These are phyloP conservation scores for Ypsolopha sequella DNA, from an alignment of 2,888 invertebrate species.

Conservation along the genomic window DNA sequence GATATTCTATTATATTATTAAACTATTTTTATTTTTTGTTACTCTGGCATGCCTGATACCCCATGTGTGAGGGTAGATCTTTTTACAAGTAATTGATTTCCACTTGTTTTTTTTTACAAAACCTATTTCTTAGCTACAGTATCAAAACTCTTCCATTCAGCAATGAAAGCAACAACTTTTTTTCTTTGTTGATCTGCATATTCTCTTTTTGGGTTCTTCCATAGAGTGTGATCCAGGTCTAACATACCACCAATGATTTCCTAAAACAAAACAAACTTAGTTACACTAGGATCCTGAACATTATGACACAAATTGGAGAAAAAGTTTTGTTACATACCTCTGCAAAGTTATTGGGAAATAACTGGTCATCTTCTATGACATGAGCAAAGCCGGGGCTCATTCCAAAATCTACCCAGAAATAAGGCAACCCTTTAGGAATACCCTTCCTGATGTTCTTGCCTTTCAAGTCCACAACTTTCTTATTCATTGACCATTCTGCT, in stretches of 20 bases:
- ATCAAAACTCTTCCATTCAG: slow-evolving; percentile 79
- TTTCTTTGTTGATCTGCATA: slow-evolving; percentile 80
- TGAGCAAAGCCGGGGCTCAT: slow-evolving; percentile 94
- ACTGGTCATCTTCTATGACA: slow-evolving; percentile 93
- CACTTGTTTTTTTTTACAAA: too few relatives aligned
- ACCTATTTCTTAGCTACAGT: slow-evolving; percentile 41
- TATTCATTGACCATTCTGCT: slow-evolving; percentile 95
- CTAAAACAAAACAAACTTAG: slow-evolving; percentile 37
- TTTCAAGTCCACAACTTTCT: slow-evolving; percentile 76
- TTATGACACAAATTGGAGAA: slow-evolving; percentile 1
- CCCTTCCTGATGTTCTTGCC: slow-evolving; percentile 82
- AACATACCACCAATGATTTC: slow-evolving; percentile 97
- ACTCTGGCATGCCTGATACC: too few relatives aligned
- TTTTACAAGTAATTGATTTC: slow-evolving; percentile 2
- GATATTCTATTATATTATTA: not conserved
- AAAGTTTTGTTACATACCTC: slow-evolving; percentile 69
- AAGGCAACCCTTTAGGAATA: slow-evolving; percentile 94
- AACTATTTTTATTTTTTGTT: not conserved
- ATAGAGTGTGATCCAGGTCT: slow-evolving; percentile 85
- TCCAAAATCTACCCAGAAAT: slow-evolving; percentile 95
- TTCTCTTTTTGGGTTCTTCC: slow-evolving; percentile 87
- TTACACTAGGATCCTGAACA: slow-evolving; percentile 4
- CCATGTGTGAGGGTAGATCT: not conserved
- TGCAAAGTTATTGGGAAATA: slow-evolving; percentile 91
- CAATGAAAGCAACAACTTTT: slow-evolving; percentile 80